Base-by-base conservation (phyloP, 1,140 invertebrate genomes). In the Drosophila orosa region DNA sequence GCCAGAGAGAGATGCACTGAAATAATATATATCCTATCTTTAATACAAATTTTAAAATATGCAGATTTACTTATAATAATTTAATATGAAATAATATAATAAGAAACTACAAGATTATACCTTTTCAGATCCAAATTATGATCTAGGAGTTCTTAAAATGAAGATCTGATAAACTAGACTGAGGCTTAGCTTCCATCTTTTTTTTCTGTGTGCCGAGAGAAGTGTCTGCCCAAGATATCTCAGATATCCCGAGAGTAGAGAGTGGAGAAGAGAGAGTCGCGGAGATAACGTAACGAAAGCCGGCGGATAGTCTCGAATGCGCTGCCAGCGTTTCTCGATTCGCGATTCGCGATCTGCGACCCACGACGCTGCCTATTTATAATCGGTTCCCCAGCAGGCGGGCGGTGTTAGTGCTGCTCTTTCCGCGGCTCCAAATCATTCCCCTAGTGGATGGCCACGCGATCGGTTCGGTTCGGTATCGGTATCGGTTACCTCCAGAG, bases 241-340 rank as follows among this genome's bases (percentile, higher is more conserved):
- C 22, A 29, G 56, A 19, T 27, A 33, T 33, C 44, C 15, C 9
- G 15, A n/a, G 42, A 17, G 25, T 25, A 8, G 17, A 15, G 25
- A 40, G 37, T 5, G 24, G 59, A 35, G 22, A 15, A n/a, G 59
- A 31, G 57, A 39, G 47, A 22, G 22, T 12, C 33, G 44, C 47
- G 27, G 29, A 42, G 57, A 58, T 63, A 74, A 78, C 78, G 47
- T 63, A 74, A 78, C 78, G 82, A 85, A 85, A 86, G 82, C 82
- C 78, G 83, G 82, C 59, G 83, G 75, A 82, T 66, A 66, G 76
- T 87, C 83, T 87, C 80, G 83, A 83, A 86, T 63, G 72, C 74
- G 61, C 76, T 60, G 61, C 68, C 56, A 56, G 74, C 66, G 69
- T 25, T 33, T 61, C 39, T 57, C 77, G 78, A 76, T 24, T 61